Evolutionary conservation across 2,113 vertebrate species (phyloP).

Genomic region (Himantopus leucocephalus): DNA sequence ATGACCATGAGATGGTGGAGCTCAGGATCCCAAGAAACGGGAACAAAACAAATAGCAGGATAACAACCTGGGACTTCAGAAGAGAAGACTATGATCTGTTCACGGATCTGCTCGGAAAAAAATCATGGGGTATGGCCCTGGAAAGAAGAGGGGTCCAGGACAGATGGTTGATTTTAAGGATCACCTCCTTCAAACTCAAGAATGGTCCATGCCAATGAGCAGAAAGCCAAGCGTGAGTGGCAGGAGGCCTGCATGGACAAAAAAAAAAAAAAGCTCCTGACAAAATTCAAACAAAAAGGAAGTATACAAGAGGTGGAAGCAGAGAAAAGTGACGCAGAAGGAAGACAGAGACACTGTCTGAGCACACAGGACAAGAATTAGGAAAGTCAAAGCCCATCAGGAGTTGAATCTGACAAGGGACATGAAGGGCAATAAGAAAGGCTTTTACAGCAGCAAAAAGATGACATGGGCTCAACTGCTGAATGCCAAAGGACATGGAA

Average conservation of each 20-base stretch:
- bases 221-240: neutral
- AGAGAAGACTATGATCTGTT: neutral
- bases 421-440: neutral
- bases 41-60: neutral
- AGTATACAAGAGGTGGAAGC: neutral
- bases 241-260: neutral
- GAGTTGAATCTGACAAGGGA: neutral
- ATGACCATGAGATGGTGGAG: neutral
- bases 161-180: neutral
- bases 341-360: neutral
- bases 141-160: neutral
- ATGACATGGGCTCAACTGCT: accelerated
- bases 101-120: neutral
- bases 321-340: neutral
- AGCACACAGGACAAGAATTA: neutral
- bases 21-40: neutral
- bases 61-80: neutral
- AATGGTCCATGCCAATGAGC: neutral
- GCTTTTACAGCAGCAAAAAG: neutral
- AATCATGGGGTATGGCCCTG: neutral
- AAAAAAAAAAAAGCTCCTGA: neutral
- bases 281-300: neutral
- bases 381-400: neutral
- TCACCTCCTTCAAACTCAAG: neutral
- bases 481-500: neutral